These are phyloP conservation scores for Andrena camellia DNA, from an alignment of 2,888 invertebrate species.

Conservation along the genomic window DNA sequence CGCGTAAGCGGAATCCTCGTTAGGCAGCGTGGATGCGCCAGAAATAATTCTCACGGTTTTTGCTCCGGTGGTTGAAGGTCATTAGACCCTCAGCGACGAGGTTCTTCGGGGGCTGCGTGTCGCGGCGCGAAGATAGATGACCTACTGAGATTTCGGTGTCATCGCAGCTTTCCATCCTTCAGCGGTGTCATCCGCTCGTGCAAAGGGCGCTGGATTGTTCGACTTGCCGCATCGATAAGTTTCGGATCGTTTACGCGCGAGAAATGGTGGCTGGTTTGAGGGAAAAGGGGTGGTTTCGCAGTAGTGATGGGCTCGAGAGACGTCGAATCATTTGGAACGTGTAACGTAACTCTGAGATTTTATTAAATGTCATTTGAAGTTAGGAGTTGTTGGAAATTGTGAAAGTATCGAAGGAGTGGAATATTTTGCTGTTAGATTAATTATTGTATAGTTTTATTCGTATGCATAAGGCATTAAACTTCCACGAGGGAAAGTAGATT, in stretches of 20 bases:
- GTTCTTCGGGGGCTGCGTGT: slow-evolving; percentile 40
- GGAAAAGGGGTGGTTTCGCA: too few species aligned
- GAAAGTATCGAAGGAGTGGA: too few species aligned
- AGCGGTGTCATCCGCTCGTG: slow-evolving; percentile 36
- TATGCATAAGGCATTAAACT: too few species aligned
- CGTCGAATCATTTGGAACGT: too few species aligned
- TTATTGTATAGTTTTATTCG: too few species aligned
- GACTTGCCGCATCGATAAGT: slow-evolving; percentile 21
- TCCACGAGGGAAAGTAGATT: too few species aligned
- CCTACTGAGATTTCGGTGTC: slow-evolving; percentile 64
- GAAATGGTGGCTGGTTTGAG: neutral
- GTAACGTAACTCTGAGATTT: too few species aligned
- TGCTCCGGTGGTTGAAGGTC: slow-evolving; percentile 44
- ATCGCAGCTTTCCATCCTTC: slow-evolving; percentile 33
- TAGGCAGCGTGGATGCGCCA: slow-evolving; percentile 41
- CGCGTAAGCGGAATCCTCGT: slow-evolving; percentile 63
- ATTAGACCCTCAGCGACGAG: slow-evolving; percentile 53
- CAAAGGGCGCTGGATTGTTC: slow-evolving; percentile 12
- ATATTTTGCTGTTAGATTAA: too few species aligned
- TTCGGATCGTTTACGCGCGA: slow-evolving; percentile 10
- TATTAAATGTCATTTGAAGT: too few species aligned
- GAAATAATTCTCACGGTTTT: slow-evolving; percentile 62
- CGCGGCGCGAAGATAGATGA: slow-evolving; percentile 62
- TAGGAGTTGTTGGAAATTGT: too few species aligned
- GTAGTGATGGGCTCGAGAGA: too few species aligned